These are phyloP conservation scores for Monomorium pharaonis DNA, from an alignment of 1,140 invertebrate species.

Conservation along the genomic window DNA sequence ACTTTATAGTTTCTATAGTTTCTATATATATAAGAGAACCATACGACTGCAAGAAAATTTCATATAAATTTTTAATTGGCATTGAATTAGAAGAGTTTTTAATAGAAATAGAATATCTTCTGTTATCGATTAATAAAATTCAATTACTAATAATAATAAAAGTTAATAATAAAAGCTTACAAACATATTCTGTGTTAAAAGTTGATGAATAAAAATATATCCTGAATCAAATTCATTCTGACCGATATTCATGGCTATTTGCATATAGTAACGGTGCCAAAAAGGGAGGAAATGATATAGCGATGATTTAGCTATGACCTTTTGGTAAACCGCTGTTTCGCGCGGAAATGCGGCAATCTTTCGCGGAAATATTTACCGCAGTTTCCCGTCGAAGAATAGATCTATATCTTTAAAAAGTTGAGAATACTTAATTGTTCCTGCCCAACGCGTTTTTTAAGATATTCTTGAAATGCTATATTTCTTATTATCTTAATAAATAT, in stretches of 20 bases:
- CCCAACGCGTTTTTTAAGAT: neutral
- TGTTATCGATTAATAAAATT: neutral
- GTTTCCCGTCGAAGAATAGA: conserved; percentile 43
- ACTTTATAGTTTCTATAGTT: too few relatives aligned
- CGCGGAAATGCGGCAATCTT: conserved; percentile 36
- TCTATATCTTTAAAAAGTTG: neutral
- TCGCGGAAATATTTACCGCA: conserved; percentile 34
- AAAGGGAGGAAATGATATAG: neutral
- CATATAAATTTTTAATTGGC: neutral
- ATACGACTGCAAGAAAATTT: neutral
- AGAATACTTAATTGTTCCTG: neutral
- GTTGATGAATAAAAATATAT: too few relatives aligned
- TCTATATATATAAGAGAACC: neutral
- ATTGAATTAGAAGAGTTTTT: neutral
- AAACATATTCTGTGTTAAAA: too few relatives aligned
- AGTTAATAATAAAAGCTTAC: too few relatives aligned
- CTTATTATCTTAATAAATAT: neutral
- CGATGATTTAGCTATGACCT: neutral
- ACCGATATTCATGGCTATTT: neutral
- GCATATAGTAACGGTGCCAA: neutral
- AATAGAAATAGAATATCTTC: neutral
- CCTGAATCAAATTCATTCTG: neutral
- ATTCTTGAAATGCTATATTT: neutral
- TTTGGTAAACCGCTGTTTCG: neutral
- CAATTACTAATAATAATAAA: too few relatives aligned